These are phyloP conservation scores for Knipowitschia caucasica DNA, from an alignment of 2,797 vertebrate species.

Conservation along the genomic window DNA sequence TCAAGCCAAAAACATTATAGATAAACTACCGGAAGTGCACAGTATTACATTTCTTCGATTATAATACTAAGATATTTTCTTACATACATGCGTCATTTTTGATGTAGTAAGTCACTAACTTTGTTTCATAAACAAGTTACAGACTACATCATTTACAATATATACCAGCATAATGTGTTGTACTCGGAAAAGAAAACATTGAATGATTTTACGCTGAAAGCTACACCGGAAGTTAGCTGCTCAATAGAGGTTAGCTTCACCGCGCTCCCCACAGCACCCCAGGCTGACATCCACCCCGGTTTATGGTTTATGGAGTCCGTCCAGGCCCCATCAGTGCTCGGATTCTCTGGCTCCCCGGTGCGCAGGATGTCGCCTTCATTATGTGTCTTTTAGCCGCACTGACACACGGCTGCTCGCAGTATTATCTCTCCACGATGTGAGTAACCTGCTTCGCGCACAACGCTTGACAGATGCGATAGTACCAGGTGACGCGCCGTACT, in stretches of 20 bases:
- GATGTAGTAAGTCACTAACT: too few species aligned
- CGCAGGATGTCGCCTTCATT: slow-evolving; percentile 33
- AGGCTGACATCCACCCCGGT: slow-evolving; percentile 57
- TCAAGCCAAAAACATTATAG: neutral
- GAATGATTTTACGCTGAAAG: slow-evolving; percentile 37
- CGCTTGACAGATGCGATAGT: slow-evolving; percentile 19
- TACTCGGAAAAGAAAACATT: neutral
- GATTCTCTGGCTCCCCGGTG: slow-evolving; percentile 23
- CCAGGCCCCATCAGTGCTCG: slow-evolving; percentile 41
- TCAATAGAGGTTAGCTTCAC: slow-evolving; percentile 32
- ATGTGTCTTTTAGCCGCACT: slow-evolving; percentile 39
- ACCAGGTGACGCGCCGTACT: slow-evolving; percentile 29
- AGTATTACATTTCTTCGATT: neutral
- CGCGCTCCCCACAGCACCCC: slow-evolving; percentile 70
- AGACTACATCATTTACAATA: neutral
- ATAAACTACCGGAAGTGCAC: neutral
- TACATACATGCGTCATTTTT: too few species aligned
- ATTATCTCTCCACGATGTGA: slow-evolving; percentile 63
- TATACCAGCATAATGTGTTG: too few species aligned
- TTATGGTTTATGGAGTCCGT: slow-evolving; percentile 58
- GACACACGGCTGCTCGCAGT: slow-evolving; percentile 46
- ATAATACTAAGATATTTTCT: neutral
- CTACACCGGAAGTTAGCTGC: neutral
- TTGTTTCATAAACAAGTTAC: too few species aligned
- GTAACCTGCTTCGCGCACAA: slow-evolving; percentile 45